phyloP scores from a whole-genome alignment of 1,140 invertebrate species.

The Drosophila mauritiana region DNA sequence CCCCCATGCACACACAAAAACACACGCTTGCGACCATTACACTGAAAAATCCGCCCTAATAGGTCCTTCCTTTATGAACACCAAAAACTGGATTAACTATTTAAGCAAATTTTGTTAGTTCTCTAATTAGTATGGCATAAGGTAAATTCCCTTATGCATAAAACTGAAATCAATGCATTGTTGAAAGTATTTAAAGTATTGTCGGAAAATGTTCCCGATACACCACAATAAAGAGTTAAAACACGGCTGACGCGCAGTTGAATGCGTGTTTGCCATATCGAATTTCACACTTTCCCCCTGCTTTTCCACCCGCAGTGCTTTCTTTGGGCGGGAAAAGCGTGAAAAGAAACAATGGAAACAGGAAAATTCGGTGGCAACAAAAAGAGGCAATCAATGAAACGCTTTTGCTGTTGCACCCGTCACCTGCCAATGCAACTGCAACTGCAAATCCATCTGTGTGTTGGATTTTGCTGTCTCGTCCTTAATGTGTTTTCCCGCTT shows the following conservation, averaged over 20 bases:
- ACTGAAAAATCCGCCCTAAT: neutral
- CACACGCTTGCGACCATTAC: neutral
- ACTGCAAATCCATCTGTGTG: conserved; percentile 28
- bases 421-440: conserved; percentile 24
- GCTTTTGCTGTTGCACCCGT: conserved; percentile 31
- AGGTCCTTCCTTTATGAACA: too few relatives aligned
- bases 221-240: conserved; percentile 39
- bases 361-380: conserved; percentile 26
- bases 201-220: neutral
- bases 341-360: conserved; percentile 21
- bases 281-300: conserved; percentile 59
- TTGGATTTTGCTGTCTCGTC: conserved; percentile 19
- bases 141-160: too few relatives aligned
- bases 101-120: neutral
- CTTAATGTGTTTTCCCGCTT: conserved; percentile 33
- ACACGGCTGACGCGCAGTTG: conserved; percentile 24
- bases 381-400: conserved; percentile 42
- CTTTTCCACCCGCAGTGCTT: neutral
- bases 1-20: conserved; percentile 11
- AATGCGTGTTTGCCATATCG: conserved; percentile 56
- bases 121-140: too few relatives aligned
- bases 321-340: conserved; percentile 3
- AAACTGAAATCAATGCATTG: neutral
- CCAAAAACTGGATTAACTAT: neutral
- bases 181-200: neutral